phyloP scores from a whole-genome alignment of 92 coral and sea anemone genomes.

The Chrysogorgia sp. region DNA sequence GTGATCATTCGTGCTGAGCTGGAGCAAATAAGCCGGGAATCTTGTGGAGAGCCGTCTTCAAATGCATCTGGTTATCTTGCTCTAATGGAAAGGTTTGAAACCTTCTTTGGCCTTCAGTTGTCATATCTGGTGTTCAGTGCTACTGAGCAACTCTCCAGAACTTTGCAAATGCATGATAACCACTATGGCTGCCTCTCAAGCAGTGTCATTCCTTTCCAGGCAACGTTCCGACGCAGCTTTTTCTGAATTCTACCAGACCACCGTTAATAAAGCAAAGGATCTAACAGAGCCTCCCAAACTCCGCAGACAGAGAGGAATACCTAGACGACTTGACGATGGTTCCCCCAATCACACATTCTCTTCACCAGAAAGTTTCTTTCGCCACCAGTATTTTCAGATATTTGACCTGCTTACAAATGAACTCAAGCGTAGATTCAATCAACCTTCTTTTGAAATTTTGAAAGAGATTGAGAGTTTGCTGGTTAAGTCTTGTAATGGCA shows the following conservation, averaged over 20 bases:
- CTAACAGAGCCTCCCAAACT: conserved; percentile 9
- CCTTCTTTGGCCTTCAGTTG: conserved; percentile 22
- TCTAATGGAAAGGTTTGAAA: conserved; percentile 16
- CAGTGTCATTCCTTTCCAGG: conserved; percentile 10
- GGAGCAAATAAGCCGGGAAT: not conserved
- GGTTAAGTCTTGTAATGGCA: conserved; percentile 20
- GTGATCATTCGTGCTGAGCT: not conserved
- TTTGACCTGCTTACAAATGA: conserved; percentile 23
- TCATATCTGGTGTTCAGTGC: conserved; percentile 8
- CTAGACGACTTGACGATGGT: conserved; percentile 11
- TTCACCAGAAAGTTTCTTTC: conserved; percentile 28
- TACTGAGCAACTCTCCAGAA: conserved; percentile 9
- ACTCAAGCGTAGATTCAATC: not conserved
- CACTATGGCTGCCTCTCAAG: not conserved
- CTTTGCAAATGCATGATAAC: conserved; percentile 3
- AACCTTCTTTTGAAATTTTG: conserved; percentile 17
- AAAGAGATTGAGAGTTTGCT: conserved; percentile 33
- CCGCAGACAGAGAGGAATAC: not conserved
- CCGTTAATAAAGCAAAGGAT: conserved; percentile 7
- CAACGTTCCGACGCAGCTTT: conserved; percentile 6
- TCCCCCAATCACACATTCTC: conserved; percentile 27
- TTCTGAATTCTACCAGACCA: conserved; percentile 1
- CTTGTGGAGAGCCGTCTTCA: not conserved
- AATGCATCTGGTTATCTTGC: conserved; percentile 13
- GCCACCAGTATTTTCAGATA: conserved; percentile 38